Percentiles rank a stretch among this genome's conserved stretches.
Evolutionary conservation across 92 coral and sea anemone genomes (phyloP).

Genomic region (Umimayanthus chanpuru): DNA sequence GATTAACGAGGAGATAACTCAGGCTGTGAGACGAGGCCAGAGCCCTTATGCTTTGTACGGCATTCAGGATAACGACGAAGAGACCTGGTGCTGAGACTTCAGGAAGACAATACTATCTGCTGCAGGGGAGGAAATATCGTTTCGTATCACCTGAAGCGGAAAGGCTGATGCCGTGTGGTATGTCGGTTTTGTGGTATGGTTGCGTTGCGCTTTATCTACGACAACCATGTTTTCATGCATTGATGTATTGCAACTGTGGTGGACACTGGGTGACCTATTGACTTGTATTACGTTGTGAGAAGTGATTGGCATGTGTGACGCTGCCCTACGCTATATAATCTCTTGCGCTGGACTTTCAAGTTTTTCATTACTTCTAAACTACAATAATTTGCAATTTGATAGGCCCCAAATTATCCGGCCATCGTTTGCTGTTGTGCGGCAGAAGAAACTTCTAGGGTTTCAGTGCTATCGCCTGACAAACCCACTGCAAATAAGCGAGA

Average conservation of each 20-base stretch:
- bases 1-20: constrained; percentile 85
- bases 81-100: constrained; percentile 90
- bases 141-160: background rate
- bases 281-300: background rate
- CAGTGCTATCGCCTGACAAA: background rate
- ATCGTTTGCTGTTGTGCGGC: background rate
- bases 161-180: background rate
- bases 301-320: background rate
- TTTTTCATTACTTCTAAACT: background rate
- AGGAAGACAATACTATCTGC: no score
- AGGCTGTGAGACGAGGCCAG: constrained; percentile 87
- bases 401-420: background rate
- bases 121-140: background rate
- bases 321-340: background rate
- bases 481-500: background rate
- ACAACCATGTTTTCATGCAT: background rate
- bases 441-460: background rate
- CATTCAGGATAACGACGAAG: constrained; percentile 93
- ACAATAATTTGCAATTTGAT: background rate
- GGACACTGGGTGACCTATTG: background rate
- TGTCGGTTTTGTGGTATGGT: constrained; percentile 2
- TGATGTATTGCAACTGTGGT: constrained; percentile 18
- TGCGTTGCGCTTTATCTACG: background rate
- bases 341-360: background rate
- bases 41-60: constrained; percentile 96